Base-by-base conservation (phyloP, 92 coral and sea anemone species). In the Parazoanthus darwini region DNA sequence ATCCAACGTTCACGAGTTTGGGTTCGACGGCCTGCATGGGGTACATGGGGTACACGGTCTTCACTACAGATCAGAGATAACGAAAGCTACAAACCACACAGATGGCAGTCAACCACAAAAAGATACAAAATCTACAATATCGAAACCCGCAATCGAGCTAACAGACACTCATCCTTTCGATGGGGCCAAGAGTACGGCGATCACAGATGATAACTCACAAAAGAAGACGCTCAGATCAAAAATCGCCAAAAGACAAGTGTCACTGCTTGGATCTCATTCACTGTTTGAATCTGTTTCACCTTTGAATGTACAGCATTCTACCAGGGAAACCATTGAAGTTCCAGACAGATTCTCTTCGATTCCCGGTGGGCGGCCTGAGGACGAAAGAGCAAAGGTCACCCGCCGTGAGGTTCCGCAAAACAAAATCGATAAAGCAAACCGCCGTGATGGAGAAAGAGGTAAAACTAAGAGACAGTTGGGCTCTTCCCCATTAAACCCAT, bases 61-160 rank as follows among this genome's bases (percentile, higher is more conserved):
- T 77, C 91, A 92, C 71, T 94, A 95, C 74, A 83, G 98, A 85
- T 95, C 98, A 18, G 86, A 91, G 23, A 95, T 95, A 35, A 94
- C 86, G 77, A 93, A 92, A 46, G 67, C 89, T 1, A 87, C 56
- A n/a, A 48, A 74, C 39, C 79, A 36, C 35, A 71, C 51, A 10
- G 20, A 42, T 1, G 44, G 50, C 78, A 51, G 76, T 37, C 85
- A 88, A 15, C 54, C 82, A 68, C 67, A 86, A 11, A 63, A 68
- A 20, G 76, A 87, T n/a, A 83, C 81, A 6, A 93, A 94, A 85
- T 93, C 94, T 26, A 89, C 95, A 0, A 91, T 93, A 48, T 91
- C 94, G 23, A 91, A 85, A 86, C 88, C 88, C 5, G 78, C 81
- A 38, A n/a, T 84, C 3, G 88, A 88, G 38, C 83, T 93, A 73